Percentiles rank a stretch among this genome's conserved stretches.
These are phyloP conservation scores for Xestia xanthographa DNA, from an alignment of 2,888 invertebrate genomes.

Conservation along the genomic window DNA sequence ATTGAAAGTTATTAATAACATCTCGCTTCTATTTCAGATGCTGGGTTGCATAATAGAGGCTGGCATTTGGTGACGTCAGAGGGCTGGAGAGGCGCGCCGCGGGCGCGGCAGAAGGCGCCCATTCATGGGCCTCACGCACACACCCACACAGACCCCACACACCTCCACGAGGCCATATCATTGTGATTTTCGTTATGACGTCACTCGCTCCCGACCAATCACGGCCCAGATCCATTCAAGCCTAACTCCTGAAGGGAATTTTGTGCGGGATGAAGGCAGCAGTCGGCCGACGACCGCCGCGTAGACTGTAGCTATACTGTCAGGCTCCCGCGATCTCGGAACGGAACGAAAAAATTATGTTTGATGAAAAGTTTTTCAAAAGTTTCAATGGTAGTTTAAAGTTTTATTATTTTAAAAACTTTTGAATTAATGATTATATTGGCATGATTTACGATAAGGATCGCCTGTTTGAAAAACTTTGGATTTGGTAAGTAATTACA, in stretches of 20 bases:
- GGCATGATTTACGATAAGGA: slow-evolving; percentile 56
- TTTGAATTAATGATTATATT: slow-evolving; percentile 45
- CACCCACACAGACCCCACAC: slow-evolving; percentile 75
- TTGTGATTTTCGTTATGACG: slow-evolving; percentile 92
- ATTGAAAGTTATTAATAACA: slow-evolving; percentile 80
- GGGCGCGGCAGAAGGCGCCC: slow-evolving; percentile 84
- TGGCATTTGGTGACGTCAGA: slow-evolving; percentile 83
- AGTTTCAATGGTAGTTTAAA: slow-evolving; percentile 33
- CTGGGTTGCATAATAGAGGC: slow-evolving; percentile 84
- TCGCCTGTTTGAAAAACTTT: slow-evolving; percentile 22
- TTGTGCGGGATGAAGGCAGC: slow-evolving; percentile 87
- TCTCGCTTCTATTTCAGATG: slow-evolving; percentile 77
- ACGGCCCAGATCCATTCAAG: slow-evolving; percentile 92
- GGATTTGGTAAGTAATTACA: slow-evolving; percentile 60
- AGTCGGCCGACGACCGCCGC: slow-evolving; percentile 85
- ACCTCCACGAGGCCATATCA: slow-evolving; percentile 87
- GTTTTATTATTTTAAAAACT: slow-evolving; percentile 24
- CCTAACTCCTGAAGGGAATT: slow-evolving; percentile 91
- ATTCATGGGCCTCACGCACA: slow-evolving; percentile 82
- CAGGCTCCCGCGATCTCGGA: slow-evolving; percentile 53
- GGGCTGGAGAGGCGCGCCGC: slow-evolving; percentile 79
- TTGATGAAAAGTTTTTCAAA: slow-evolving; percentile 46
- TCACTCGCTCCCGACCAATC: slow-evolving; percentile 92
- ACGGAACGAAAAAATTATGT: slow-evolving; percentile 49
- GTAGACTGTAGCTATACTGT: slow-evolving; percentile 69